Evolutionary conservation across 2,797 vertebrate genomes (phyloP).

Genomic region (Varecia variegata): DNA sequence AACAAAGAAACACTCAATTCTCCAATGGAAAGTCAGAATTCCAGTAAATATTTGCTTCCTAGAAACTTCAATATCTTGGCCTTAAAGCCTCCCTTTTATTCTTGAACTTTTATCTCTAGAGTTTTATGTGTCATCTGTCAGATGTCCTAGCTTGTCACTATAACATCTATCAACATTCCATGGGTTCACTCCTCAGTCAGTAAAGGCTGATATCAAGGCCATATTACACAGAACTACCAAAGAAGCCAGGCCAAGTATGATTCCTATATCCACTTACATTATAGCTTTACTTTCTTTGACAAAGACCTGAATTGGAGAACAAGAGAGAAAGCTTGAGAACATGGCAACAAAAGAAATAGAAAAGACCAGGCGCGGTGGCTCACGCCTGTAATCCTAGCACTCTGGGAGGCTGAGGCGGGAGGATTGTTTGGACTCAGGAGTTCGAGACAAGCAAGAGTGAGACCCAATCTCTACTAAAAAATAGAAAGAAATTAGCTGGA

Average conservation of each 20-base stretch:
- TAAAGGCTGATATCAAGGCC: background rate
- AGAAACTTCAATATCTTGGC: background rate
- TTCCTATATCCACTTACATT: background rate
- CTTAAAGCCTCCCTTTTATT: background rate
- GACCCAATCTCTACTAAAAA: too few species aligned
- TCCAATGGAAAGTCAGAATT: conserved; percentile 7
- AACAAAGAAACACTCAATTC: background rate
- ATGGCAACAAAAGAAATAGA: background rate
- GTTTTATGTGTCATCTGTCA: background rate
- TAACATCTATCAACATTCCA: background rate
- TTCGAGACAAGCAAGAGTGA: too few species aligned
- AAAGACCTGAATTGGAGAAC: conserved; percentile 20
- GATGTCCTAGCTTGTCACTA: background rate
- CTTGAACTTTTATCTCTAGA: background rate
- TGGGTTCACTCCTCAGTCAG: background rate
- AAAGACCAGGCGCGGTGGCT: background rate
- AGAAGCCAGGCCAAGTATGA: background rate
- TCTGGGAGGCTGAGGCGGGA: too few species aligned
- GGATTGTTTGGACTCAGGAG: too few species aligned
- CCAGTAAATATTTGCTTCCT: background rate
- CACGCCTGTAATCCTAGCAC: too few species aligned
- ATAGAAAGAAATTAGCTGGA: too few species aligned
- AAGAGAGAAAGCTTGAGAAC: background rate
- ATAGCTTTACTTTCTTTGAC: conserved; percentile 15
- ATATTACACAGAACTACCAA: background rate